phyloP scores from a whole-genome alignment of 2,113 vertebrate species.

The Lepus europaeus region DNA sequence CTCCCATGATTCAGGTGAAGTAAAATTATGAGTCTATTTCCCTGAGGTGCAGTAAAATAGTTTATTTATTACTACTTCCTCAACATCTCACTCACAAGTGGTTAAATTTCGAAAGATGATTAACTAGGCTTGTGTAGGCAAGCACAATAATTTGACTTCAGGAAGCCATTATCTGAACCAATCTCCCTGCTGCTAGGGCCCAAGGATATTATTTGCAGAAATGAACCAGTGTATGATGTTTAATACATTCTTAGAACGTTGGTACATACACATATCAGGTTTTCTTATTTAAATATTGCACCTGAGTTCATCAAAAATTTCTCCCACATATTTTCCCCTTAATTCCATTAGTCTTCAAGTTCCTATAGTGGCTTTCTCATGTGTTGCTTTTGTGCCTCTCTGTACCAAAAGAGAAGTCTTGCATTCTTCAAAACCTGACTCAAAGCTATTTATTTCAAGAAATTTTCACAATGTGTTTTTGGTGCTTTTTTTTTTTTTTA shows the following conservation, averaged over 20 bases:
- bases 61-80: conserved; percentile 81
- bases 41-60: conserved; percentile 76
- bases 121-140: conserved; percentile 80
- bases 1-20: conserved; percentile 39
- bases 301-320: conserved; percentile 22
- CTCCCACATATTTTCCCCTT: not conserved
- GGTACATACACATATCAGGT: not conserved
- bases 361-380: conserved; percentile 12
- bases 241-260: conserved; percentile 62
- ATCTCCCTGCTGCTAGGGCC: conserved; percentile 69
- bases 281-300: conserved; percentile 56
- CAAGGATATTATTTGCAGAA: conserved; percentile 72
- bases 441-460: conserved; percentile 39
- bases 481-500: not conserved
- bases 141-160: conserved; percentile 81
- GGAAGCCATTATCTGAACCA: conserved; percentile 80
- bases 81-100: conserved; percentile 73
- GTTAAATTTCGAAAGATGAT: conserved; percentile 83
- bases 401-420: not conserved
- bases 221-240: conserved; percentile 64
- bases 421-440: conserved; percentile 51
- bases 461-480: not conserved
- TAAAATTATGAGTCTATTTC: conserved; percentile 72
- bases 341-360: conserved; percentile 51
- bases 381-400: not conserved